These are phyloP conservation scores for Cichladusa arquata DNA, from an alignment of 2,113 vertebrate species.

Conservation along the genomic window DNA sequence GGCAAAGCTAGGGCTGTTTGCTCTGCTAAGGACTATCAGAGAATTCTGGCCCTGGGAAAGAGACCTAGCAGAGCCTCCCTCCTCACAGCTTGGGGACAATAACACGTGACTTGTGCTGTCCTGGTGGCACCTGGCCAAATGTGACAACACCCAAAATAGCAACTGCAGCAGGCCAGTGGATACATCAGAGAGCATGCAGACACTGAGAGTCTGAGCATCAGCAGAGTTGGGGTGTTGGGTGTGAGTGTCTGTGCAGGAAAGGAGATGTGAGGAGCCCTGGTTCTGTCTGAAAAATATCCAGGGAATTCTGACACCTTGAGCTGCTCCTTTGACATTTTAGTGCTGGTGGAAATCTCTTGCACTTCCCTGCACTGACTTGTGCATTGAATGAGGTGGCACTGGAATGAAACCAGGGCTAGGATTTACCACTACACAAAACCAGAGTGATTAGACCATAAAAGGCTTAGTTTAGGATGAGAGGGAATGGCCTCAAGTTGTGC, in stretches of 20 bases:
- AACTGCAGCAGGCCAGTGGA: background rate
- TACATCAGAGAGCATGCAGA: background rate
- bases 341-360: accelerated
- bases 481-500: background rate
- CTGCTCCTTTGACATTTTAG: background rate
- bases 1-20: background rate
- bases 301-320: background rate
- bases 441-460: background rate
- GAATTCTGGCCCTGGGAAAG: background rate
- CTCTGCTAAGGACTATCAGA: background rate
- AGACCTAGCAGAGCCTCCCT: background rate
- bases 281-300: background rate
- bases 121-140: background rate
- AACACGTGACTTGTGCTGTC: background rate
- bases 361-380: background rate
- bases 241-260: background rate
- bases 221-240: accelerated
- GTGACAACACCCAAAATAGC: background rate
- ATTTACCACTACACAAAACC: background rate
- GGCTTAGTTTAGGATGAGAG: background rate
- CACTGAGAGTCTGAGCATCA: accelerated
- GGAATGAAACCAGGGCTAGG: background rate
- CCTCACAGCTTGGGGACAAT: background rate
- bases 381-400: background rate
- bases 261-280: background rate